Conservation (phyloP, 2,888 invertebrate genomes). For the Drosophila anomelani region DNA sequence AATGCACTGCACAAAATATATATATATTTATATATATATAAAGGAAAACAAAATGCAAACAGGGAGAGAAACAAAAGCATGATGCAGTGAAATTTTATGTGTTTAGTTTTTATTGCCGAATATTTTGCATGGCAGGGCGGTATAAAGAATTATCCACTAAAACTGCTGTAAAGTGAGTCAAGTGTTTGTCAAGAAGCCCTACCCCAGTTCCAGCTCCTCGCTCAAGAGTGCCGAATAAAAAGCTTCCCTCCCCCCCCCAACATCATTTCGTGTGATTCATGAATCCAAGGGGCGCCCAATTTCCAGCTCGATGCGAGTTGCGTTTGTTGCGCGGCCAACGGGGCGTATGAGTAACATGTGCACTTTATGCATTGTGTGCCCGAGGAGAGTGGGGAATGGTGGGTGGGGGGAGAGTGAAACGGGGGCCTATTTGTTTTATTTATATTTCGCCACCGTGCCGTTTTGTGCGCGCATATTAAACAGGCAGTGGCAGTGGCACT, state of each 20-base stretch:
- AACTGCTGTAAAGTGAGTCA: constrained; percentile 43
- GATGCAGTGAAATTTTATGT: constrained; percentile 68
- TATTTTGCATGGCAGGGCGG: constrained; percentile 46
- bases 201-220: neutral
- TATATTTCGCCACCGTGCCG: constrained; percentile 43
- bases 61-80: constrained; percentile 28
- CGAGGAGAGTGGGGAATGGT: neutral
- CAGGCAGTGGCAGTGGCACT: constrained; percentile 14
- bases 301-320: constrained; percentile 29
- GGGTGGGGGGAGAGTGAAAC: neutral
- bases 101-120: constrained; percentile 56
- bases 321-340: constrained; percentile 26
- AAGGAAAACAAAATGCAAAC: constrained; percentile 15
- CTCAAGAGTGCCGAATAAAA: constrained; percentile 11
- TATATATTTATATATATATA: constrained; percentile 7
- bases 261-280: constrained; percentile 21
- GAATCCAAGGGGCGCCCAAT: constrained; percentile 33
- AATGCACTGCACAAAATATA: constrained; percentile 44
- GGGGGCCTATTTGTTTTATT: constrained; percentile 49
- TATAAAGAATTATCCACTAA: constrained; percentile 49
- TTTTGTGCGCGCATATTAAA: constrained; percentile 57
- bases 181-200: constrained; percentile 37
- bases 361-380: constrained; percentile 36
- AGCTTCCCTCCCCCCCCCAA: constrained; percentile 4
- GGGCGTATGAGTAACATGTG: constrained; percentile 57